Percentiles rank a stretch among this genome's conserved stretches.
phyloP scores from a whole-genome alignment of 2,797 vertebrate species.

The Crocodylus rhombifer region DNA sequence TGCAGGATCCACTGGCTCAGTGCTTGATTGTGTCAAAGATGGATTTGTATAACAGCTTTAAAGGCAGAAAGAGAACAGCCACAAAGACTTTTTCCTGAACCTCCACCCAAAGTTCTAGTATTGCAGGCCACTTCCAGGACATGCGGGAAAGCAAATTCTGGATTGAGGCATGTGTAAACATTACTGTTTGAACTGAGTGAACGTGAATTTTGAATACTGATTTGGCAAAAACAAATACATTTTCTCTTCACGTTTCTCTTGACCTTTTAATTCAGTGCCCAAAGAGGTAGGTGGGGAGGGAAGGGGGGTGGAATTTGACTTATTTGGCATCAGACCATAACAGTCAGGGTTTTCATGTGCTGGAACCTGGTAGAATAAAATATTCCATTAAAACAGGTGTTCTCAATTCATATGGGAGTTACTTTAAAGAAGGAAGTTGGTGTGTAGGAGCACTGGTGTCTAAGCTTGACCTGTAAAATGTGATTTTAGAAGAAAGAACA shows the following conservation, averaged over 20 bases:
- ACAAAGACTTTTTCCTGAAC: background rate
- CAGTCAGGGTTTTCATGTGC: background rate
- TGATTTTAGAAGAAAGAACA: background rate
- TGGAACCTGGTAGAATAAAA: background rate
- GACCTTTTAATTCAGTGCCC: background rate
- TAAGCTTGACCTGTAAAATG: background rate
- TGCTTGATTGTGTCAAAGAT: too few species aligned
- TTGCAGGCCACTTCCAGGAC: background rate
- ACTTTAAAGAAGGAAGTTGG: background rate
- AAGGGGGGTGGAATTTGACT: background rate
- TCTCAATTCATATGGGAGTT: background rate
- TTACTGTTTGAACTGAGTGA: too few species aligned
- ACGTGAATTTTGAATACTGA: background rate
- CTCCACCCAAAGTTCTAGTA: background rate
- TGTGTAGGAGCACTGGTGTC: background rate
- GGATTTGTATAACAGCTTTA: background rate
- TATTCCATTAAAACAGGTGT: background rate
- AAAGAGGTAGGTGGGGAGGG: background rate
- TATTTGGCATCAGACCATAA: background rate
- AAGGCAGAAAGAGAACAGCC: background rate
- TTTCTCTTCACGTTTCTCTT: background rate
- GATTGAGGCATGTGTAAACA: background rate
- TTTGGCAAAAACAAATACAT: background rate
- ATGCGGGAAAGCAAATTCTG: background rate
- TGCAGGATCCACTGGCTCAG: background rate